Conservation (phyloP, 2,797 vertebrate species). For the Sebastes diploproa region DNA sequence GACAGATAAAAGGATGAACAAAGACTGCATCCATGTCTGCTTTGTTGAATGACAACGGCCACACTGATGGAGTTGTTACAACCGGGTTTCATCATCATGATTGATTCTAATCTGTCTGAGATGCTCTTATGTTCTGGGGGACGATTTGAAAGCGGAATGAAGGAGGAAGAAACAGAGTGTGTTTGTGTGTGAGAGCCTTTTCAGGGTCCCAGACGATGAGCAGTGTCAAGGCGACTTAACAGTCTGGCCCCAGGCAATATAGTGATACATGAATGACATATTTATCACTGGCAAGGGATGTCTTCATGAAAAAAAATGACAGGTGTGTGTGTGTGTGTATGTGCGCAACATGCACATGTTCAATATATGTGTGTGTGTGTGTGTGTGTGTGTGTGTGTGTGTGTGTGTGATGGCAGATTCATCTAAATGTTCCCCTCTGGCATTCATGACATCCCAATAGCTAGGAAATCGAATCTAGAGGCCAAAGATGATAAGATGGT, state of each 20-base stretch:
- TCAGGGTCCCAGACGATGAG: constrained; percentile 36
- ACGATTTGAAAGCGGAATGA: constrained; percentile 34
- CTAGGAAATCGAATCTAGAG: constrained; percentile 65
- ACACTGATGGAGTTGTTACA: constrained; percentile 48
- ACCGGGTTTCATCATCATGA: constrained; percentile 64
- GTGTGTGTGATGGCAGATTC: constrained; percentile 25
- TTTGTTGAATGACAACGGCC: constrained; percentile 50
- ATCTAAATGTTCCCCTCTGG: constrained; percentile 65
- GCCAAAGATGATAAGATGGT: constrained; percentile 60
- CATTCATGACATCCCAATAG: constrained; percentile 45
- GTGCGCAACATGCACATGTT: constrained; percentile 20
- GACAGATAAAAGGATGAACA: constrained; percentile 54
- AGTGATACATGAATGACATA: constrained; percentile 54
- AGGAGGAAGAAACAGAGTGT: not conserved
- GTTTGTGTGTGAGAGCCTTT: not conserved
- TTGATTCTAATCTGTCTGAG: constrained; percentile 45
- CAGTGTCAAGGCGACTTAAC: constrained; percentile 35
- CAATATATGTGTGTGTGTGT: not conserved
- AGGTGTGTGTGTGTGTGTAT: not conserved
- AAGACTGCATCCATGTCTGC: constrained; percentile 40
- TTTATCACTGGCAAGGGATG: constrained; percentile 24
- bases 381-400: not conserved
- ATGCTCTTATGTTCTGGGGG: constrained; percentile 23
- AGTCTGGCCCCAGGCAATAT: constrained; percentile 32
- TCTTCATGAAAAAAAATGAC: constrained; percentile 29